A percentile compares a stretch with the other conserved stretches of the same genome.
Conservation (phyloP, 2,888 invertebrate genomes). For the Margaritifera margaritifera region DNA sequence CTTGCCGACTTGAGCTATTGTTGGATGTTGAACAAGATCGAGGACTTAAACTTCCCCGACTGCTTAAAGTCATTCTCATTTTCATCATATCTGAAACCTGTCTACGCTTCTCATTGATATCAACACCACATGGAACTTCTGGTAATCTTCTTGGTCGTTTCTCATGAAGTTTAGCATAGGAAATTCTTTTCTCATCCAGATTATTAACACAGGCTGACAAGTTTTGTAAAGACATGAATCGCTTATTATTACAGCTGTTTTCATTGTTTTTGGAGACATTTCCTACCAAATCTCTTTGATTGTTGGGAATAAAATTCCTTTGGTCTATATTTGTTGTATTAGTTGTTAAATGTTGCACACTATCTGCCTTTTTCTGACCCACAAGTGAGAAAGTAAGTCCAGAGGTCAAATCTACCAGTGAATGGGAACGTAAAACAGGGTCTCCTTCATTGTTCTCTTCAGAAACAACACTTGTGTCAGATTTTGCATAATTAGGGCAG, state of each 20-base stretch:
- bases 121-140: conserved; percentile 45
- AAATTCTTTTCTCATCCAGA: too few species aligned
- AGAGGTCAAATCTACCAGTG: conserved; percentile 51
- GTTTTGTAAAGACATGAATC: too few species aligned
- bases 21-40: conserved; percentile 34
- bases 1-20: conserved; percentile 12
- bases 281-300: too few species aligned
- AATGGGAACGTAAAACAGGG: conserved; percentile 47
- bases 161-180: neutral
- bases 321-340: neutral
- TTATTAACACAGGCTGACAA: too few species aligned
- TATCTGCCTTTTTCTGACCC: conserved; percentile 55
- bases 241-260: too few species aligned
- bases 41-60: conserved; percentile 36
- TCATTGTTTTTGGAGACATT: too few species aligned
- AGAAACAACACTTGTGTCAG: conserved; percentile 9
- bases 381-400: conserved; percentile 57
- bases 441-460: conserved; percentile 37
- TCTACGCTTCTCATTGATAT: conserved; percentile 50
- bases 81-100: conserved; percentile 57
- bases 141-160: conserved; percentile 52
- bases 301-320: too few species aligned
- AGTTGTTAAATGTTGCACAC: conserved; percentile 29
- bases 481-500: conserved; percentile 1
- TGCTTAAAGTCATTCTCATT: conserved; percentile 41